A percentile compares a stretch with the other conserved stretches of the same genome.
Evolutionary conservation across 2,113 vertebrate species (phyloP).

Genomic region (Mionectes macconnelli): DNA sequence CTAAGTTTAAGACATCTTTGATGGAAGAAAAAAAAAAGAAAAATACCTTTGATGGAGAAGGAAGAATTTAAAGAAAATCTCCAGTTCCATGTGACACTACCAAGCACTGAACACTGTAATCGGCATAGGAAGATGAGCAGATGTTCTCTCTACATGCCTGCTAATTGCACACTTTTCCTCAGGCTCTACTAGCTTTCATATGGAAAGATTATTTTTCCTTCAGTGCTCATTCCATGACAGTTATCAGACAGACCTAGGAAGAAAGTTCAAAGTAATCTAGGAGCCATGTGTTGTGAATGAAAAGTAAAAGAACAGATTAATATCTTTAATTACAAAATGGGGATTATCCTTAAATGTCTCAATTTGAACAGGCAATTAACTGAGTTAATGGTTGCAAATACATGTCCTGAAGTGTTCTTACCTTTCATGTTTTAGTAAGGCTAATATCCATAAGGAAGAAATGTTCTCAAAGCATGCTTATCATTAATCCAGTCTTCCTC

Average conservation of each 20-base stretch:
- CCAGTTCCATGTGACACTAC: not conserved
- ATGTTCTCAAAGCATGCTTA: not conserved
- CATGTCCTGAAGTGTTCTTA: not conserved
- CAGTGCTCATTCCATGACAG: not conserved
- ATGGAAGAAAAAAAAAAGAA: not conserved
- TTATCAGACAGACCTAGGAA: too few species aligned
- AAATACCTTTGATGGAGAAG: not conserved
- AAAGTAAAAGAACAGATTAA: not conserved
- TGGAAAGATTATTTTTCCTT: not conserved
- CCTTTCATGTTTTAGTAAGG: not conserved
- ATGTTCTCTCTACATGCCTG: not conserved
- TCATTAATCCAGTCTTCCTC: not conserved
- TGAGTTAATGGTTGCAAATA: not conserved
- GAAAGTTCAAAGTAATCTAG: not conserved
- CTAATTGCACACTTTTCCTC: not conserved
- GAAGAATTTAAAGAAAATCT: not conserved
- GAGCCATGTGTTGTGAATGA: not conserved
- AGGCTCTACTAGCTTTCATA: not conserved
- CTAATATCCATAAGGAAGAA: not conserved
- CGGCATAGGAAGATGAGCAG: not conserved
- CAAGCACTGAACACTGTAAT: not conserved
- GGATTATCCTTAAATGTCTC: not conserved
- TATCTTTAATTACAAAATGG: not conserved
- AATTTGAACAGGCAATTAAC: not conserved
- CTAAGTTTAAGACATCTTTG: not conserved